A percentile compares a stretch with the other conserved stretches of the same genome.
phyloP scores from a whole-genome alignment of 2,113 vertebrate species.

The Ploceus nigricollis region DNA sequence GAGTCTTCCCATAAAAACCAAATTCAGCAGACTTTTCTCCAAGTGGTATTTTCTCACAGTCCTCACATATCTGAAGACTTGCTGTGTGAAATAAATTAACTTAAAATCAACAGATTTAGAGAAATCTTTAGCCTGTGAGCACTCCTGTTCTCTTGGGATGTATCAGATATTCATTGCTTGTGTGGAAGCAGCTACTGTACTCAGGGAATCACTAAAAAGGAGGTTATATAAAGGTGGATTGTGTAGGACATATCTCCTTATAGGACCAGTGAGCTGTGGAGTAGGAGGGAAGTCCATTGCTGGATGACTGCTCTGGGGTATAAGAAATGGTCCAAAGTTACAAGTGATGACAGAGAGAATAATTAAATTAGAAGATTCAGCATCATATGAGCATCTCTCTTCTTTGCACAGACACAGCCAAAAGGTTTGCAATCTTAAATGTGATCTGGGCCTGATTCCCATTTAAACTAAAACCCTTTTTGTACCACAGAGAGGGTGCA shows the following conservation, averaged over 20 bases:
- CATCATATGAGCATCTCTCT: not conserved
- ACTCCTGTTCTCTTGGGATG: not conserved
- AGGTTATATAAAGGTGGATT: not conserved
- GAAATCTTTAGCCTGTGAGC: not conserved
- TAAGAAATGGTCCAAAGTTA: not conserved
- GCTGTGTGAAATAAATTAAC: not conserved
- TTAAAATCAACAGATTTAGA: not conserved
- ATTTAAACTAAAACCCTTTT: not conserved
- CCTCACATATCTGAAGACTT: not conserved
- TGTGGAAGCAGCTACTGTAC: not conserved
- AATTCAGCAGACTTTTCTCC: not conserved
- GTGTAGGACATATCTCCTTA: not conserved
- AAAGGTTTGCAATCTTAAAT: not conserved
- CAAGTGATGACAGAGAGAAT: not conserved
- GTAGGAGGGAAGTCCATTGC: not conserved
- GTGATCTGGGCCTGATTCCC: not conserved
- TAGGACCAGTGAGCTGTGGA: not conserved
- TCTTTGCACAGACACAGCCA: not conserved
- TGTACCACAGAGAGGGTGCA: not conserved
- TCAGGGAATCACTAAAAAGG: not conserved
- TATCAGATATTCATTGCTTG: not conserved
- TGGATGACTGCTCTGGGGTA: not conserved
- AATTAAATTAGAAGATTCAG: not conserved
- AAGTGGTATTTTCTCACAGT: not conserved
- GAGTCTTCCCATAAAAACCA: not conserved